phyloP scores from a whole-genome alignment of 2,888 invertebrate species.

The Pachymerium ferrugineum region DNA sequence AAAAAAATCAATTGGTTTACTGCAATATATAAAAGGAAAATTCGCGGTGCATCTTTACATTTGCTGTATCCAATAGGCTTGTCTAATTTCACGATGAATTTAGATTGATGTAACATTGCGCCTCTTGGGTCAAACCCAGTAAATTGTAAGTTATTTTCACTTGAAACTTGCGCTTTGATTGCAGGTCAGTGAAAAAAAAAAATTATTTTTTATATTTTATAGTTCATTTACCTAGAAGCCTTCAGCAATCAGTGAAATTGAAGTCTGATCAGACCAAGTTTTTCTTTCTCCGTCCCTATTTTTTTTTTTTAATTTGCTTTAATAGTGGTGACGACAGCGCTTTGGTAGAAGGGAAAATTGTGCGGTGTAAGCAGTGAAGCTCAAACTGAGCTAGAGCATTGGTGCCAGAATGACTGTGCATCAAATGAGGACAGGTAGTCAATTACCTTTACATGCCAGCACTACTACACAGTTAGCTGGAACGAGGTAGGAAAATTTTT shows the following conservation, averaged over 20 bases:
- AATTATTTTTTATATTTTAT: background rate
- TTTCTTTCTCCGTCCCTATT: background rate
- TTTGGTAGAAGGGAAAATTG: conserved; percentile 19
- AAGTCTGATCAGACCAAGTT: conserved; percentile 15
- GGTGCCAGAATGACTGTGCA: conserved; percentile 27
- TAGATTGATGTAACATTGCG: too few species aligned
- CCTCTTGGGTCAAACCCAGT: too few species aligned
- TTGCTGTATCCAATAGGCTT: too few species aligned
- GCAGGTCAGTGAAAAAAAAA: background rate
- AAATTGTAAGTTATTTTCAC: background rate
- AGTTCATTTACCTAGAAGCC: conserved; percentile 16
- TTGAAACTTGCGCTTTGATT: background rate
- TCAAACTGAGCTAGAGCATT: conserved; percentile 5
- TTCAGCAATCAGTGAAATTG: conserved; percentile 14
- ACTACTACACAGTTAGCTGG: background rate
- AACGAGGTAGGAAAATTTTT: background rate
- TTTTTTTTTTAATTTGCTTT: conserved; percentile 4
- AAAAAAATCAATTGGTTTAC: too few species aligned
- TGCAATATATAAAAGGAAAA: too few species aligned
- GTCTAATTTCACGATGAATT: too few species aligned
- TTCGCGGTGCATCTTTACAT: too few species aligned
- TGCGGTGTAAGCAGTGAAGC: conserved; percentile 23
- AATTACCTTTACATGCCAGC: conserved; percentile 6
- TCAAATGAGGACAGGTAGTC: conserved; percentile 22
- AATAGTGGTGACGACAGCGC: conserved; percentile 25